These are phyloP conservation scores for Cerceris rybyensis DNA, from an alignment of 2,888 invertebrate species.

Conservation along the genomic window DNA sequence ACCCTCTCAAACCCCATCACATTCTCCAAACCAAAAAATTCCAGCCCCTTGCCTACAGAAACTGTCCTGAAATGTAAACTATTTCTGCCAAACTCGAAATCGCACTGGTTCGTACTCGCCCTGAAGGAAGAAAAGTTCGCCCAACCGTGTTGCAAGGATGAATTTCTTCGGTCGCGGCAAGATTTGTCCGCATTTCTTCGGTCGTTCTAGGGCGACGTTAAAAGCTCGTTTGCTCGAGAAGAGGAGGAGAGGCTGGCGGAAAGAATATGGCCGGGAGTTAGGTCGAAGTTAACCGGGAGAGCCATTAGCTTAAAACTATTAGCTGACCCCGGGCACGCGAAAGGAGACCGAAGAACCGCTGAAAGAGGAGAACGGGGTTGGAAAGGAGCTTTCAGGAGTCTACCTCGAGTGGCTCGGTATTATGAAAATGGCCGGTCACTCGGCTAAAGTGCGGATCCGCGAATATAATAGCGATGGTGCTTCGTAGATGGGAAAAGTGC, in stretches of 20 bases:
- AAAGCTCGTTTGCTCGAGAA: constrained; percentile 68
- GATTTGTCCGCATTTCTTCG: constrained; percentile 34
- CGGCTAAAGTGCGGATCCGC: constrained; percentile 18
- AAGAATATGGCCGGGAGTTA: constrained; percentile 53
- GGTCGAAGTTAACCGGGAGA: constrained; percentile 64
- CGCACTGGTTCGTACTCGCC: too few species aligned
- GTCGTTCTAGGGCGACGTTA: constrained; percentile 54
- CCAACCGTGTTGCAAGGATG: constrained; percentile 11
- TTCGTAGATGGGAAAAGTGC: background rate
- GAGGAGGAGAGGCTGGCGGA: constrained; percentile 38
- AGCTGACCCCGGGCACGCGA: constrained; percentile 41
- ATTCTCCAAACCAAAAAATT: too few species aligned
- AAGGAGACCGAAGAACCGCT: constrained; percentile 19
- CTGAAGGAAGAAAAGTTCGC: background rate
- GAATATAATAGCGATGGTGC: background rate
- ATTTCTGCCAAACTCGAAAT: too few species aligned
- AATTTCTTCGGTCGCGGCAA: constrained; percentile 27
- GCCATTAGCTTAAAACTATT: constrained; percentile 73
- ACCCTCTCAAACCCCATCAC: too few species aligned
- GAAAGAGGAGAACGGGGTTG: constrained; percentile 2
- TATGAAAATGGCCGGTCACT: constrained; percentile 58
- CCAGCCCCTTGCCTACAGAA: background rate
- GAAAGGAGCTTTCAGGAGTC: constrained; percentile 54
- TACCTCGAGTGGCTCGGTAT: constrained; percentile 35
- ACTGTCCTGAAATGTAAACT: background rate